Conservation (phyloP, 2,113 vertebrate species). For the Ranitomeya variabilis region DNA sequence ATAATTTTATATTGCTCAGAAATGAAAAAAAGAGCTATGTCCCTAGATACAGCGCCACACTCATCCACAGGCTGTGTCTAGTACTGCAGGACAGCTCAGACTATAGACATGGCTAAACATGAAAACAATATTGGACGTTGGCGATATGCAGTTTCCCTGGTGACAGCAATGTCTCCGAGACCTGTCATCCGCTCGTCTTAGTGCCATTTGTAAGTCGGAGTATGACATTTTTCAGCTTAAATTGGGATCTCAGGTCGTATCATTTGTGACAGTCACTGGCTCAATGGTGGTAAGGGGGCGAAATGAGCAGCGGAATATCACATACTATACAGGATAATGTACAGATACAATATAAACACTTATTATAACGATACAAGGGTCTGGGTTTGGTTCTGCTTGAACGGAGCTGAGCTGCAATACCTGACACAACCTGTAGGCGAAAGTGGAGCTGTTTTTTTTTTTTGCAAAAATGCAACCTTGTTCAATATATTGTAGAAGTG, state of each 20-base stretch:
- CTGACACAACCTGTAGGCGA: too few species aligned
- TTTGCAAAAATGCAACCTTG: too few species aligned
- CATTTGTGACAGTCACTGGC: background rate
- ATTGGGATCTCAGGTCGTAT: background rate
- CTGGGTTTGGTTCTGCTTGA: too few species aligned
- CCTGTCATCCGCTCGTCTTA: background rate
- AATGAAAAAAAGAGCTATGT: too few species aligned
- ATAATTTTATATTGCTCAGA: too few species aligned
- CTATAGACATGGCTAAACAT: background rate
- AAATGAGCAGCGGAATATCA: background rate
- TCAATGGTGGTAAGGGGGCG: background rate
- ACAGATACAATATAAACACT: background rate
- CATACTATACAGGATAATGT: background rate
- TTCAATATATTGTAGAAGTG: too few species aligned
- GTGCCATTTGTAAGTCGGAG: background rate
- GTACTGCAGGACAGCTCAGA: background rate
- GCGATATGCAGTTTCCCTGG: background rate
- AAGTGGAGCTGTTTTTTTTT: too few species aligned
- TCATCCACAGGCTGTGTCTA: too few species aligned
- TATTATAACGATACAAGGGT: too few species aligned
- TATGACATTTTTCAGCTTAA: background rate
- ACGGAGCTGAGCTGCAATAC: too few species aligned
- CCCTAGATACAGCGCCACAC: too few species aligned
- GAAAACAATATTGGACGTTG: background rate
- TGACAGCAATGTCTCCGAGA: background rate